These are phyloP conservation scores for Perca schrenkii DNA, from an alignment of 2,113 vertebrate genomes.

Conservation along the genomic window DNA sequence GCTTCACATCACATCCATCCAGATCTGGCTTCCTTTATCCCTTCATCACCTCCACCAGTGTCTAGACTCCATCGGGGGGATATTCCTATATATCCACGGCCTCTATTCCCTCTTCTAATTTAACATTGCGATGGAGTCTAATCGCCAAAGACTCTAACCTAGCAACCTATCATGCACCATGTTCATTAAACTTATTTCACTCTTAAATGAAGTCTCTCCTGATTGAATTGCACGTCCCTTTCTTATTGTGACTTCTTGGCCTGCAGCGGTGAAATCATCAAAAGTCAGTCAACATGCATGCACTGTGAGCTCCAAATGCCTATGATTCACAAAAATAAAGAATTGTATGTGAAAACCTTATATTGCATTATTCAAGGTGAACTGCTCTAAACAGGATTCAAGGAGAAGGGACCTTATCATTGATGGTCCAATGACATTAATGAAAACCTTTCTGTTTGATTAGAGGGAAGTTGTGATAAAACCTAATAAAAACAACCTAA, in stretches of 20 bases:
- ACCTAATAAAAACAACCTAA: not conserved
- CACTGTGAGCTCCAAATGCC: not conserved
- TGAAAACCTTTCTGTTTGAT: not conserved
- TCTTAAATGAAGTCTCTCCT: too few relatives aligned
- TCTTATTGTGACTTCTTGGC: not conserved
- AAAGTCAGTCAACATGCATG: not conserved
- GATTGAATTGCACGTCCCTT: not conserved
- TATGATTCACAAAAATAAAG: not conserved
- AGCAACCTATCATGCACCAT: too few relatives aligned
- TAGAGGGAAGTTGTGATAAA: not conserved
- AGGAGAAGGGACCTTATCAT: not conserved
- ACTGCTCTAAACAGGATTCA: not conserved
- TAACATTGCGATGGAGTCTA: too few relatives aligned
- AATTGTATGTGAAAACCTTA: not conserved
- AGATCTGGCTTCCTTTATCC: too few relatives aligned
- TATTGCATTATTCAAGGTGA: not conserved
- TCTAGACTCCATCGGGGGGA: too few relatives aligned
- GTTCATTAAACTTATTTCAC: too few relatives aligned
- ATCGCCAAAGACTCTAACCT: too few relatives aligned
- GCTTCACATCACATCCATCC: too few relatives aligned
- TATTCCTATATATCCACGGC: too few relatives aligned
- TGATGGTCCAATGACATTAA: constrained; percentile 2
- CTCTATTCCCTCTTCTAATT: too few relatives aligned
- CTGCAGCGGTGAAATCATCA: not conserved
- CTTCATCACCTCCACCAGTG: too few relatives aligned